Conservation (phyloP, 2,113 vertebrate genomes). For the Gavialis gangeticus region DNA sequence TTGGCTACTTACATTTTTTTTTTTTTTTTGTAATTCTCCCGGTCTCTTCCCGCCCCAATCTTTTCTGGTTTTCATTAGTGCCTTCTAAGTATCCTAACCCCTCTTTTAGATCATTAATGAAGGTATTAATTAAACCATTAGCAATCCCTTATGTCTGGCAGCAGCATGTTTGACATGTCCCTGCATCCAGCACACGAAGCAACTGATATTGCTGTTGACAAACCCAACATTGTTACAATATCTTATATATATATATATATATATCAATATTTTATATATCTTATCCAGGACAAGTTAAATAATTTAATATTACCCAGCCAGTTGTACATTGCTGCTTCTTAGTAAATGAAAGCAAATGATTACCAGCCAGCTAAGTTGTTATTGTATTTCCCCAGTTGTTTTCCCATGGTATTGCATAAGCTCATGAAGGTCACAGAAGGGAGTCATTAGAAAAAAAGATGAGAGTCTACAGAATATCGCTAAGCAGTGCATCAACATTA, state of each 20-base stretch:
- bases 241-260: not conserved
- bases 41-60: not conserved
- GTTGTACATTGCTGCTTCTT: not conserved
- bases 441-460: slow-evolving; percentile 18
- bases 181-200: not conserved
- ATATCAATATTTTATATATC: not conserved
- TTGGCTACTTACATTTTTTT: not conserved
- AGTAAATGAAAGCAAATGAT: not conserved
- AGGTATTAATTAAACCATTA: not conserved
- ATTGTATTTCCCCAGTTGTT: not conserved
- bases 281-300: slow-evolving; percentile 6
- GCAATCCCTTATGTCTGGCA: not conserved
- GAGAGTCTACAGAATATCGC: slow-evolving; percentile 53
- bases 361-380: not conserved
- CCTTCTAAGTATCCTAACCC: not conserved
- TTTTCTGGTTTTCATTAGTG: not conserved
- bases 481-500: slow-evolving; percentile 44
- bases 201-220: not conserved
- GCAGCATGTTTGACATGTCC: not conserved
- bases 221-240: not conserved
- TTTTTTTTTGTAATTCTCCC: no score
- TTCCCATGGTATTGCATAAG: slow-evolving; percentile 22
- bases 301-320: not conserved
- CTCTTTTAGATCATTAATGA: not conserved
- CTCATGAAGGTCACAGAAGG: slow-evolving; percentile 12